A percentile compares a stretch with the other conserved stretches of the same genome.
Conservation (phyloP, 2,888 invertebrate species). For the Drosophila helvetica region DNA sequence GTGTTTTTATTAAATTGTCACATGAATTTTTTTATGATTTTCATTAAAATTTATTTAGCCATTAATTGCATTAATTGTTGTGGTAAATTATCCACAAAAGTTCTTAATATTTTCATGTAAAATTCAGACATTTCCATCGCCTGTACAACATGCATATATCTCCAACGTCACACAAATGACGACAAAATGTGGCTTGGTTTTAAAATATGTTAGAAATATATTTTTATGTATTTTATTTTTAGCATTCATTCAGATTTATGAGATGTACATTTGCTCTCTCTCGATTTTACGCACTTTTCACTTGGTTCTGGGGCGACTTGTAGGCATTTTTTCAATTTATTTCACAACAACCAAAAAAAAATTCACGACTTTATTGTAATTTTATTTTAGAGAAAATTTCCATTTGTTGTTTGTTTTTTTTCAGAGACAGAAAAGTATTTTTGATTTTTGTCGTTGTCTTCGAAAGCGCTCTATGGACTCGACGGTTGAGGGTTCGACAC, state of each 20-base stretch:
- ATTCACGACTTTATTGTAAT: slow-evolving; percentile 34
- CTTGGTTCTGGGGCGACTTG: slow-evolving; percentile 31
- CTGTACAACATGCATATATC: too few species aligned
- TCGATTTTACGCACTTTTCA: slow-evolving; percentile 59
- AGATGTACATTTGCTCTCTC: slow-evolving; percentile 31
- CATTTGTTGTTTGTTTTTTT: not conserved
- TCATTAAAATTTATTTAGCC: slow-evolving; percentile 22
- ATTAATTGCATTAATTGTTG: slow-evolving; percentile 12
- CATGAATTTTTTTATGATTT: not conserved
- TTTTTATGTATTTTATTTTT: slow-evolving; percentile 30
- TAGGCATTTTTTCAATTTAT: slow-evolving; percentile 54
- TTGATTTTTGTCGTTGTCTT: slow-evolving; percentile 57
- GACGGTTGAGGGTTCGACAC: slow-evolving; percentile 76
- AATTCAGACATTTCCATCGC: slow-evolving; percentile 24
- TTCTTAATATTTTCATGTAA: not conserved
- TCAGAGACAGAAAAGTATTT: slow-evolving; percentile 29
- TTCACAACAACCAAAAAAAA: slow-evolving; percentile 46
- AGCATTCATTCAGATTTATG: slow-evolving; percentile 44
- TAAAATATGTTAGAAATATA: slow-evolving; percentile 18
- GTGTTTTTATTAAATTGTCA: not conserved
- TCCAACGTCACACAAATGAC: slow-evolving; percentile 50
- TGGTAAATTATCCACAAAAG: slow-evolving; percentile 4
- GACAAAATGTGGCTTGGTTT: slow-evolving; percentile 25
- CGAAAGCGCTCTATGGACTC: slow-evolving; percentile 57
- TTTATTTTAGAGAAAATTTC: slow-evolving; percentile 24